Conservation (phyloP, 2,888 invertebrate species). For the Heliconius aoede region DNA sequence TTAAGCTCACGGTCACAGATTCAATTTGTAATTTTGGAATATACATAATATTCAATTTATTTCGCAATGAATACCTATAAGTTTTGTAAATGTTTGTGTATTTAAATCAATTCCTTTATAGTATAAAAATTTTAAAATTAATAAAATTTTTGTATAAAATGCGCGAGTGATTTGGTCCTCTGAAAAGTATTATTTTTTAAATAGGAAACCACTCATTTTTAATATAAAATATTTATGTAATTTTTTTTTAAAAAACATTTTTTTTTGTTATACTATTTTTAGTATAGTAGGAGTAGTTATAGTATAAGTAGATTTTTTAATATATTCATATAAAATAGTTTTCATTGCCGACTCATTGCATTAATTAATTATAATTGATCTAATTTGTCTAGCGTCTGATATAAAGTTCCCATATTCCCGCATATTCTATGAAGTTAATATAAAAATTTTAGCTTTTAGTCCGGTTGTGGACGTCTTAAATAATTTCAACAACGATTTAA, state of each 20-base stretch:
- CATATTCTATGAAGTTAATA: background rate
- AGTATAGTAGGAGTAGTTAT: no score
- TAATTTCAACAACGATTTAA: background rate
- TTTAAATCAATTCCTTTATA: no score
- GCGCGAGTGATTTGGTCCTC: no score
- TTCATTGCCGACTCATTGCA: background rate
- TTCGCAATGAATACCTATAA: background rate
- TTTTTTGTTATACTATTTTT: no score
- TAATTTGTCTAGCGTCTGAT: background rate
- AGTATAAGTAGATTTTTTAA: background rate
- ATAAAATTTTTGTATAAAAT: no score
- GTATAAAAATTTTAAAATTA: no score
- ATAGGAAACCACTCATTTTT: no score
- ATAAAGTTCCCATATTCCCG: background rate
- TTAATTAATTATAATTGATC: background rate
- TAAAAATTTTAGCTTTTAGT: background rate
- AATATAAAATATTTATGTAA: no score
- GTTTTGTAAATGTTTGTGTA: no score
- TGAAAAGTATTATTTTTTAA: no score
- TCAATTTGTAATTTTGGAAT: background rate
- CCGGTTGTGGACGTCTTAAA: background rate
- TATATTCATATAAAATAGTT: background rate
- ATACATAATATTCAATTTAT: background rate
- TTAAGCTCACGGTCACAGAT: slow-evolving; percentile 7
- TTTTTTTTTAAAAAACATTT: no score